Percentiles rank a stretch among this genome's conserved stretches.
phyloP scores from a whole-genome alignment of 1,140 invertebrate species.

The Dendroctonus ponderosae region DNA sequence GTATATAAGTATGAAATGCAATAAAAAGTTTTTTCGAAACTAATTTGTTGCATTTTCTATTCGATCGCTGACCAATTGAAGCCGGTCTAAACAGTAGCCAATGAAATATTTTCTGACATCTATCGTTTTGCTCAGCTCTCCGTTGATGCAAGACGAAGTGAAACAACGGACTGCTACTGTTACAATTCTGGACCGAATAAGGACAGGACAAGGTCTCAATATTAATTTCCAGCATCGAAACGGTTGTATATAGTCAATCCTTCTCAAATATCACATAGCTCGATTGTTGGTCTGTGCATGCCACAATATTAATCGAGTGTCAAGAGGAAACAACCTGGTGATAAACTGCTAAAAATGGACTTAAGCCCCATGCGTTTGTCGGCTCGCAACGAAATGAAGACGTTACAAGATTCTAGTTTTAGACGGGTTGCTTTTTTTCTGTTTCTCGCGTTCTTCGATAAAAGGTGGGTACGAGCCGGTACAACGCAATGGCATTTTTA shows the following conservation, averaged over 20 bases:
- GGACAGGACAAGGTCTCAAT: not conserved
- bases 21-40: too few species aligned
- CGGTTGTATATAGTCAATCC: constrained; percentile 16
- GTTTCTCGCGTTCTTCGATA: constrained; percentile 24
- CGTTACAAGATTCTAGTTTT: constrained; percentile 43
- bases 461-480: constrained; percentile 37
- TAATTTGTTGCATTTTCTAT: too few species aligned
- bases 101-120: too few species aligned
- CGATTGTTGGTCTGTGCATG: constrained; percentile 46
- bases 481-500: constrained; percentile 22
- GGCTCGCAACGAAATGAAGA: constrained; percentile 43
- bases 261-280: constrained; percentile 31
- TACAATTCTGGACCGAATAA: too few species aligned
- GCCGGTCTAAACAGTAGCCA: too few species aligned
- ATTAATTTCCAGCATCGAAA: constrained; percentile 9
- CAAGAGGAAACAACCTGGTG: constrained; percentile 50
- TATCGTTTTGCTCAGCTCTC: too few species aligned
- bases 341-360: constrained; percentile 50
- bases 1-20: too few species aligned
- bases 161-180: too few species aligned
- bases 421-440: constrained; percentile 31
- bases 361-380: constrained; percentile 45
- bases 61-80: too few species aligned
- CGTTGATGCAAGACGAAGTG: too few species aligned
- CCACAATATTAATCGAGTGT: constrained; percentile 51